A percentile compares a stretch with the other conserved stretches of the same genome.
Evolutionary conservation across 2,797 vertebrate species (phyloP).

Genomic region (Lacerta viridis): DNA sequence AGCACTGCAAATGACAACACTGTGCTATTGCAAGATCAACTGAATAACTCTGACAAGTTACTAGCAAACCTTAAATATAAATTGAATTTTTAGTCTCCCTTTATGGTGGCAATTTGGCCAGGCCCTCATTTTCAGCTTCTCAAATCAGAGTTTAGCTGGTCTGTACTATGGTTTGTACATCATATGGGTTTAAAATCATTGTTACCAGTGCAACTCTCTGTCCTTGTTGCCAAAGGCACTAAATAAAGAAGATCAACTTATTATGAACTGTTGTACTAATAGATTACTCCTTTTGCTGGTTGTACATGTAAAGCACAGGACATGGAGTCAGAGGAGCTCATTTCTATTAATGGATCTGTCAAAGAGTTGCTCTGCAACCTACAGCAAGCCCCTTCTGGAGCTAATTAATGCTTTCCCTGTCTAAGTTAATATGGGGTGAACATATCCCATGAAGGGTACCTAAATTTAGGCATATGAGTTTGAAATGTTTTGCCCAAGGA

Average conservation of each 20-base stretch:
- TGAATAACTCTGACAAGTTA: constrained; percentile 62
- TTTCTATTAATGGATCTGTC: constrained; percentile 31
- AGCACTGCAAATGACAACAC: constrained; percentile 47
- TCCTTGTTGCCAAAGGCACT: constrained; percentile 51
- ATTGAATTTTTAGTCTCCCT: constrained; percentile 58
- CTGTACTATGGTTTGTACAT: constrained; percentile 52
- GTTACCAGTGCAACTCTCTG: constrained; percentile 60
- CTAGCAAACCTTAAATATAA: constrained; percentile 57
- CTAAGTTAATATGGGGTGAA: constrained; percentile 38
- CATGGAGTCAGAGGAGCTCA: constrained; percentile 36
- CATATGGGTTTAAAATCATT: constrained; percentile 71
- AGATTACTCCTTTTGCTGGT: constrained; percentile 45
- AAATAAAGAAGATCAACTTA: constrained; percentile 56
- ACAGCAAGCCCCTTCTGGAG: background rate
- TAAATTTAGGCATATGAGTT: constrained; percentile 35
- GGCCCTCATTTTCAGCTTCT: constrained; percentile 61
- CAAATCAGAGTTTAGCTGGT: constrained; percentile 49
- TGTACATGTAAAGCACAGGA: constrained; percentile 37
- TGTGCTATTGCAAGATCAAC: background rate
- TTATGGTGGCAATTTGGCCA: constrained; percentile 63
- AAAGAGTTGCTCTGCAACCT: constrained; percentile 11
- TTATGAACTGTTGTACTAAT: constrained; percentile 48
- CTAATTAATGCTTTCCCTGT: constrained; percentile 20
- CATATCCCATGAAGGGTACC: constrained; percentile 34
- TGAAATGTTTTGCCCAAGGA: constrained; percentile 42